Conservation (phyloP, 2,888 invertebrate species). For the Drosophila prolongata region DNA sequence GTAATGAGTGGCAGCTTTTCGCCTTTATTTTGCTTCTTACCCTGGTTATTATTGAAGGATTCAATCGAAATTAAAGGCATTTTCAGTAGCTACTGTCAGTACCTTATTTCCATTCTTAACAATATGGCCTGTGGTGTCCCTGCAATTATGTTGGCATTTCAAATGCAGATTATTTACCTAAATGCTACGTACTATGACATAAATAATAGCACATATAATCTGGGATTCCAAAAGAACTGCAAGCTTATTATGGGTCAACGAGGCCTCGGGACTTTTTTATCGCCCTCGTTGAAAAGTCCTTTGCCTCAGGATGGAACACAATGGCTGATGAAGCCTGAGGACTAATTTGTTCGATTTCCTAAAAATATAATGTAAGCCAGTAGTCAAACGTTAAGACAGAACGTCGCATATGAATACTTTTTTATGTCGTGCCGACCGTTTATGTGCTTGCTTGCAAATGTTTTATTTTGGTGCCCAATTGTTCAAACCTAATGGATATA, state of each 20-base stretch:
- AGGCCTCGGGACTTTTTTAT: constrained; percentile 92
- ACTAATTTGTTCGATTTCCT: too few relatives aligned
- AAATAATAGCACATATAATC: constrained; percentile 87
- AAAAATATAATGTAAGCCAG: too few relatives aligned
- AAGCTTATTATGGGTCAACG: constrained; percentile 90
- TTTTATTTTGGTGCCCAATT: too few relatives aligned
- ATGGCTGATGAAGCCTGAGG: background rate
- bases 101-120: background rate
- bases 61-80: too few relatives aligned
- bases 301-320: constrained; percentile 33
- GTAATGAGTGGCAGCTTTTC: background rate
- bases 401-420: too few relatives aligned
- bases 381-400: too few relatives aligned
- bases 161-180: background rate
- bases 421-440: too few relatives aligned
- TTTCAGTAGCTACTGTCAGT: background rate
- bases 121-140: background rate
- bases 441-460: too few relatives aligned
- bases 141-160: constrained; percentile 1
- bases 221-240: constrained; percentile 90
- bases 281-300: constrained; percentile 86
- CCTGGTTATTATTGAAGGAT: too few relatives aligned
- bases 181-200: constrained; percentile 77
- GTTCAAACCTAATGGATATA: too few relatives aligned
- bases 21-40: too few relatives aligned